Evolutionary conservation across 2,797 vertebrate genomes (phyloP), one percentile per base, ranked within the genome.

Genomic region (Molossus molossus): DNA sequence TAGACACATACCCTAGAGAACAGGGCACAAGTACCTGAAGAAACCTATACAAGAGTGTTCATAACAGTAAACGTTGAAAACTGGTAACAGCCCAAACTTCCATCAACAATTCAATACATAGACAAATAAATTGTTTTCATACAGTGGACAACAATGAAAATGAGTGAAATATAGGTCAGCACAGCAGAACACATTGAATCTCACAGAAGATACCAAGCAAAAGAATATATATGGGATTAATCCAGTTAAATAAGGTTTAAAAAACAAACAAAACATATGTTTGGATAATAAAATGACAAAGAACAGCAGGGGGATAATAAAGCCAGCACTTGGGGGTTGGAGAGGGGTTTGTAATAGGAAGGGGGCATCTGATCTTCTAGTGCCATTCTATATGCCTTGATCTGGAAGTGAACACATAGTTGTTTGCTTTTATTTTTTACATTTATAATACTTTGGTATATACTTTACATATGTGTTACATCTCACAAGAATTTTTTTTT

Each of bases 341-440:
- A 40, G 48, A 72, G 12, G 1, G 9, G 0, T n/a, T 72, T 48
- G 55, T 58, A 77, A 70, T 13, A 53, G 72, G n/a, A 82, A 87
- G 8, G 1, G 40, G 13, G 5, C 33, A 40, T 89, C 70, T 50
- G 23, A n/a, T 53, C 79, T 69, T 23, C 14, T 23, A 23, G 18
- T 53, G 45, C 25, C 40, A 21, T 81, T 85, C 60, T 50, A 14
- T 29, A 27, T 5, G 11, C 50, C n/a, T 79, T 83, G 57, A 64
- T 64, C 23, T 70, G 15, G 37, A 25, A 9, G 50, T n/a, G 40
- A 40, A 76, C 69, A n/a, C 5, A 29, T 6, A 50, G 23, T 7
- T 27, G 29, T 93, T 93, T 50, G 58, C 50, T 72, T 69, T 90
- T 73, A 83, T 87, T 15, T 37, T 37, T 92, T 73, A 25, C 40